Evolutionary conservation across 92 coral and sea anemone genomes (phyloP), one percentile per base, ranked within the genome.

Genomic region (Phenganax subtilis): DNA sequence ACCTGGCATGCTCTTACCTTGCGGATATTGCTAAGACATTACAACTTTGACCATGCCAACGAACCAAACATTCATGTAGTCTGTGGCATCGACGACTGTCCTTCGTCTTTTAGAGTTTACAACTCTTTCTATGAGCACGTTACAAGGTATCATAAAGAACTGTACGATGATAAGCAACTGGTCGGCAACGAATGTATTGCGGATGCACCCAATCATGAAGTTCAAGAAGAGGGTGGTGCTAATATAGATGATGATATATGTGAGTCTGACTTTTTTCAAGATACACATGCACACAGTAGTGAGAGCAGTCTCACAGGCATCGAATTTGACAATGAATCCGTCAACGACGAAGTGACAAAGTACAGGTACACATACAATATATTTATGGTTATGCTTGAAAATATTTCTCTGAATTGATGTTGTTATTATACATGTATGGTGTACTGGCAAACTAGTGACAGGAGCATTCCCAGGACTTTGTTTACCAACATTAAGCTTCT

Each of bases 51-150:
- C 57, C 88, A 85, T 75, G 72, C 88, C 12, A 77, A 30, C 66
- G 88, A 80, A 51, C 51, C 67, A 47, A 71, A 80, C 25, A 80
- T 85, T 80, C 57, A 55, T 47, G 84, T 85, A 29, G 71, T 76
- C 62, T 85, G 88, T 59, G 71, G 71, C 57, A 71, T 80, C 16
- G 77, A 55, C 60, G 72, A 64, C 58, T 85, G 88, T 54, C 75
- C 83, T 44, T 58, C 75, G 61, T 51, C 80, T 10, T 85, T 79
- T 68, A 71, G 16, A 11, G 64, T 79, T 62, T 85, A 71, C 57
- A 76, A 80, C 71, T 78, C 84, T 57, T 80, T 80, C 44, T 79
- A 85, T 70, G 75, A 69, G 64, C 88, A 85, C 30, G 81, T 80
- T 67, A 53, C 59, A 52, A 69, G 53, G 64, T 61, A 69, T 3